Conservation (phyloP, 2,797 vertebrate genomes). For the Chaenodraco wilsoni region DNA sequence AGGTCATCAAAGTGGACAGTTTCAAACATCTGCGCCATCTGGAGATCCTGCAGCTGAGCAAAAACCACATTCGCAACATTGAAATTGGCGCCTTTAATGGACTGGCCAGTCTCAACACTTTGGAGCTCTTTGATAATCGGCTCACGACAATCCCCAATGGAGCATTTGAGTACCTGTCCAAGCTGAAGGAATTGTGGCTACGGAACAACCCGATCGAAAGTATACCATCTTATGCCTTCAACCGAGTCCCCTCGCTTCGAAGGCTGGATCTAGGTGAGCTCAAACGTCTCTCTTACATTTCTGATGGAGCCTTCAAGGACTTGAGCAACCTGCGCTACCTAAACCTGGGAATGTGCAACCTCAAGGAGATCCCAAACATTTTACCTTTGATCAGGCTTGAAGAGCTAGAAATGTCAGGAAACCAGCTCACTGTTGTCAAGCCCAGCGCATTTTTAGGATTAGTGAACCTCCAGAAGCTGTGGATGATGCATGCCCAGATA, state of each 20-base stretch:
- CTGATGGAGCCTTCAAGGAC: conserved; percentile 98
- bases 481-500: conserved; percentile 99
- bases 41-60: conserved; percentile 97
- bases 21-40: conserved; percentile 98
- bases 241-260: conserved; percentile 95
- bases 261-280: conserved; percentile 96
- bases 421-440: conserved; percentile 92
- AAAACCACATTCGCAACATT: conserved; percentile 98
- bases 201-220: conserved; percentile 99
- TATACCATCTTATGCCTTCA: conserved; percentile 99
- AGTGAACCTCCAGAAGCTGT: conserved; percentile 96
- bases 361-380: conserved; percentile 98
- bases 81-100: conserved; percentile 99
- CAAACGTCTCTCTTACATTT: conserved; percentile 98
- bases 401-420: conserved; percentile 98
- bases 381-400: conserved; percentile 94
- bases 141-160: conserved; percentile 99
- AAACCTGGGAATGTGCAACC: conserved; percentile 99
- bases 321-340: conserved; percentile 97
- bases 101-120: conserved; percentile 96
- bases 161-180: conserved; percentile 98
- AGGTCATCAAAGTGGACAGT: conserved; percentile 99
- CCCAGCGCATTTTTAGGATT: conserved; percentile 97
- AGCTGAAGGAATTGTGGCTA: conserved; percentile 98
- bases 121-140: conserved; percentile 99